Evolutionary conservation across 1,140 invertebrate genomes (phyloP), one percentile per base, ranked within the genome.

Genomic region (Pectinophora gossypiella): DNA sequence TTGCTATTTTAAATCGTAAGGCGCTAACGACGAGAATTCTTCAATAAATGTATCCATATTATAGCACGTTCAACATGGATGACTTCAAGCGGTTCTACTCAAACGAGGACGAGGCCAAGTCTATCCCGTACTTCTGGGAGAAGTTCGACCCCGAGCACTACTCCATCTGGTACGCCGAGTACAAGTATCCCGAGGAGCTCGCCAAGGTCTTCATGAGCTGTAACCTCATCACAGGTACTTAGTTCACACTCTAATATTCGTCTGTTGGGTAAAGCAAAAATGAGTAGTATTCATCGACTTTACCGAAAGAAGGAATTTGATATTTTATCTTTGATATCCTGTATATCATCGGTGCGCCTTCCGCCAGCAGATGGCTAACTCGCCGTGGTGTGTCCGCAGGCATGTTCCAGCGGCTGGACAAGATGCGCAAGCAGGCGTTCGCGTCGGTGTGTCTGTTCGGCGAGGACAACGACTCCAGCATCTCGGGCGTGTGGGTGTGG

Each of bases 351-450:
- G n/a, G n/a, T n/a, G n/a, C n/a, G n/a, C n/a, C n/a, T n/a, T n/a
- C n/a, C n/a, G n/a, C n/a, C n/a, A n/a, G n/a, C n/a, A n/a, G n/a
- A n/a, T n/a, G 22, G 10, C 22, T 4, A 10, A 23, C 22, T 23
- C 22, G 22, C 22, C 22, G 22, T 5, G 22, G 22, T 40, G 2
- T 40, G 36, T 18, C 13, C 10, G 56, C 62, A 91, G 90, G 91
- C 65, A 98, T 99, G 97, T 99, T 94, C 90, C 98, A 99, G 89
- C 93, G 99, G 61, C 89, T 99, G 59, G 99, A 99, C 67, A 99
- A 98, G 88, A 94, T 99, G 94, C 92, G 97, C 60, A 99, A 99
- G 89, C 92, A 95, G 77, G 94, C 97, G 0, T 99, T 99, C 89
- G 96, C 94, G 18, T 98, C 97, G 35, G 92, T 96, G 56, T 95